Conservation (phyloP, 2,888 invertebrate genomes). For the Brassicogethes aeneus region DNA sequence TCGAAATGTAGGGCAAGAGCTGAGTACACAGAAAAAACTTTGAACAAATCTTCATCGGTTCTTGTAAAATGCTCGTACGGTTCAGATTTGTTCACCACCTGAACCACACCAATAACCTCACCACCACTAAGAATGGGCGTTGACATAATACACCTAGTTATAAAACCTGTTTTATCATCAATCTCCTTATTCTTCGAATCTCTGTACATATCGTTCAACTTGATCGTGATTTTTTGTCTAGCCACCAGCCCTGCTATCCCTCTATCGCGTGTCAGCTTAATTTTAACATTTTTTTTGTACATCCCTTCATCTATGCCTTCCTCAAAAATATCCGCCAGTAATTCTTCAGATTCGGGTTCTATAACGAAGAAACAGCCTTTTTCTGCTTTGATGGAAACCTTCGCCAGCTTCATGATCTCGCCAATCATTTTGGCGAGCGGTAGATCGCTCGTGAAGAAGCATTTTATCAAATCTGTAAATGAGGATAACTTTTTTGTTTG, state of each 20-base stretch:
- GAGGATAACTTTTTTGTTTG: background rate
- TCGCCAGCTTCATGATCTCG: conserved; percentile 52
- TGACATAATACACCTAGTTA: conserved; percentile 47
- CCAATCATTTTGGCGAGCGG: conserved; percentile 50
- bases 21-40: conserved; percentile 50
- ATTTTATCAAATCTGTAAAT: conserved; percentile 29
- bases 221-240: conserved; percentile 42
- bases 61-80: conserved; percentile 40
- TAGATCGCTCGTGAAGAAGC: conserved; percentile 49
- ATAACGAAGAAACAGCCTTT: conserved; percentile 50
- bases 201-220: conserved; percentile 48
- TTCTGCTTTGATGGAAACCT: conserved; percentile 49
- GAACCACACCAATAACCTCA: conserved; percentile 28
- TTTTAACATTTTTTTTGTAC: conserved; percentile 45
- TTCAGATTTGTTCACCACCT: conserved; percentile 48
- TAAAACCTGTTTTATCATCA: conserved; percentile 47
- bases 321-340: conserved; percentile 51
- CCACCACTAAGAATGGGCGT: conserved; percentile 46
- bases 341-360: conserved; percentile 41
- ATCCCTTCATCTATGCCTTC: conserved; percentile 43
- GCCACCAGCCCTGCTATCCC: conserved; percentile 49
- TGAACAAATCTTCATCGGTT: conserved; percentile 48
- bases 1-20: conserved; percentile 50
- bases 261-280: conserved; percentile 43
- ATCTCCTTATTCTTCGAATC: conserved; percentile 46